phyloP scores from a whole-genome alignment of 2,113 vertebrate species.

The Choloepus hoffmanni region DNA sequence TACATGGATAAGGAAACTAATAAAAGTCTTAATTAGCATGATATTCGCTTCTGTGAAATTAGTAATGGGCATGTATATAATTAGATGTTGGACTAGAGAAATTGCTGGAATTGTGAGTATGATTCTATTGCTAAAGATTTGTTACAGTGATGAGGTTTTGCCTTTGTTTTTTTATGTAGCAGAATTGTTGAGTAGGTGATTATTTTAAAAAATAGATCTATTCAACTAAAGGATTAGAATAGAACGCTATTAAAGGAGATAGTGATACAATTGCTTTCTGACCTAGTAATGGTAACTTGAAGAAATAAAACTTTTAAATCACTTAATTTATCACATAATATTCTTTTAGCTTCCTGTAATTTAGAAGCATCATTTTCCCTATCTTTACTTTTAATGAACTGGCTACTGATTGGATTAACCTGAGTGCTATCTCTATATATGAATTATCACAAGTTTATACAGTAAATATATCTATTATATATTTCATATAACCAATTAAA shows the following conservation, averaged over 20 bases:
- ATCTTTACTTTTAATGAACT: conserved; percentile 57
- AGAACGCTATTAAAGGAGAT: conserved; percentile 71
- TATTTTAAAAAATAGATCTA: conserved; percentile 76
- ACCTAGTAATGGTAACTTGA: conserved; percentile 60
- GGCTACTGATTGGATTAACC: conserved; percentile 54
- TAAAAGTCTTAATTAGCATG: conserved; percentile 67
- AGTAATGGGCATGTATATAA: conserved; percentile 64
- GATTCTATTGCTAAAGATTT: conserved; percentile 67
- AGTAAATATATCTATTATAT: conserved; percentile 25
- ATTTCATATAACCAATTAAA: conserved; percentile 34
- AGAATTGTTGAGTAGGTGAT: conserved; percentile 57
- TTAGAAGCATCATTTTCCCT: conserved; percentile 44
- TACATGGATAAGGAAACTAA: conserved; percentile 47
- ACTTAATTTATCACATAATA: conserved; percentile 62
- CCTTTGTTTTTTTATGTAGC: conserved; percentile 55
- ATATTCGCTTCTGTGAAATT: conserved; percentile 64
- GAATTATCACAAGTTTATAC: conserved; percentile 49
- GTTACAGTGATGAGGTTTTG: conserved; percentile 61
- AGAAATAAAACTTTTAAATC: conserved; percentile 70
- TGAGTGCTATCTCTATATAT: not conserved
- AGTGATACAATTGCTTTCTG: conserved; percentile 67
- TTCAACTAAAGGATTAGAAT: conserved; percentile 62
- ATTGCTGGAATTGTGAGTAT: conserved; percentile 48
- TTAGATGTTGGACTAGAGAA: conserved; percentile 65
- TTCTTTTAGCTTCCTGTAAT: conserved; percentile 51